A percentile compares a stretch with the other conserved stretches of the same genome.
Evolutionary conservation across 2,113 vertebrate species (phyloP).

Genomic region (Sterna hirundo): DNA sequence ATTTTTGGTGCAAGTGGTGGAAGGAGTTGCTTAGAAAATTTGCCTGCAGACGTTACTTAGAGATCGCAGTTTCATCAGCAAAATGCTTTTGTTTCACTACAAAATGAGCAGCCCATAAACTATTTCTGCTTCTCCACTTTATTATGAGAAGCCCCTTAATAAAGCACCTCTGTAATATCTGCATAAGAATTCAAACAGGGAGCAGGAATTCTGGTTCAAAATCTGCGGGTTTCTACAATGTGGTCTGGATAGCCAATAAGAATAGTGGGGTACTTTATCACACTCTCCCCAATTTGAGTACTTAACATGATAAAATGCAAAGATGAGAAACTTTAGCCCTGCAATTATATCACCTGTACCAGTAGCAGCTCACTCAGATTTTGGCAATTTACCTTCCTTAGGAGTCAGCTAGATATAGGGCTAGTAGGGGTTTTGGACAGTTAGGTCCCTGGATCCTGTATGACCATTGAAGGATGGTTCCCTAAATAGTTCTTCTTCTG

Average conservation of each 20-base stretch:
- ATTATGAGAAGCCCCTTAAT: not conserved
- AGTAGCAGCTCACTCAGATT: not conserved
- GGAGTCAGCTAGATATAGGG: not conserved
- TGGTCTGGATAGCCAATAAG: not conserved
- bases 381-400: not conserved
- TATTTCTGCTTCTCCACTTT: not conserved
- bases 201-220: not conserved
- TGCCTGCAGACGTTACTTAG: not conserved
- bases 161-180: not conserved
- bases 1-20: not conserved
- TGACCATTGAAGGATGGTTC: not conserved
- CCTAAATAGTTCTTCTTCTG: not conserved
- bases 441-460: not conserved
- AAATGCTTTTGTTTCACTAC: not conserved
- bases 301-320: not conserved
- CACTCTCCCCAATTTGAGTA: not conserved
- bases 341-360: not conserved
- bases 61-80: not conserved
- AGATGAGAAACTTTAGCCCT: not conserved
- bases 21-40: not conserved
- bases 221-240: not conserved
- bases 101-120: not conserved
- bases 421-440: not conserved
- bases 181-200: not conserved
- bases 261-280: not conserved